Conservation (phyloP, 1,140 invertebrate genomes). For the Nephila pilipes region DNA sequence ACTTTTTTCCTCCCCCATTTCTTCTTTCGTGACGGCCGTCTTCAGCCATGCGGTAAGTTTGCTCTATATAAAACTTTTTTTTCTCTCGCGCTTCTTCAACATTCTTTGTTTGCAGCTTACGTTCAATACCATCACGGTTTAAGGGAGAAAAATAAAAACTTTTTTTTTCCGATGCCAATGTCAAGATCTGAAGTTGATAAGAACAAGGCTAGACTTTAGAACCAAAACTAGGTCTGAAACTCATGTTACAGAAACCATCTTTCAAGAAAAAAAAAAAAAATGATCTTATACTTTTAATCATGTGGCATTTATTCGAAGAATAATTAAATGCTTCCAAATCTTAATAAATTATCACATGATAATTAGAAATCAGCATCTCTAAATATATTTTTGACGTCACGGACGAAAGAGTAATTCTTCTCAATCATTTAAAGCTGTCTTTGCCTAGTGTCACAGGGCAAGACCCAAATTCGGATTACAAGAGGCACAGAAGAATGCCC, state of each 20-base stretch:
- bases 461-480: too few species aligned
- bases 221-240: background rate
- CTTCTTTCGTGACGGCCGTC: background rate
- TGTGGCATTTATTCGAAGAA: too few species aligned
- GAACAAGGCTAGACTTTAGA: background rate
- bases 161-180: background rate
- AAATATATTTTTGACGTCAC: too few species aligned
- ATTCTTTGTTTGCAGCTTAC: background rate
- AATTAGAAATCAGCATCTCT: too few species aligned
- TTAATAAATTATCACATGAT: too few species aligned
- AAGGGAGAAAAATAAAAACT: background rate
- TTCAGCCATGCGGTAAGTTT: conserved; percentile 48
- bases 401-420: too few species aligned
- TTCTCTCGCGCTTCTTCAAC: background rate
- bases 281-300: too few species aligned
- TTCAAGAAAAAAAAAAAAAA: background rate
- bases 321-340: too few species aligned
- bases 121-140: background rate
- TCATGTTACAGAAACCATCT: background rate
- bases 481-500: too few species aligned
- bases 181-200: conserved; percentile 10
- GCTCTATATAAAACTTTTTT: conserved; percentile 3
- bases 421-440: too few species aligned
- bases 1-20: background rate
- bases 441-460: too few species aligned